phyloP scores from a whole-genome alignment of 2,797 vertebrate species.

The Lepilemur ruficaudatus region DNA sequence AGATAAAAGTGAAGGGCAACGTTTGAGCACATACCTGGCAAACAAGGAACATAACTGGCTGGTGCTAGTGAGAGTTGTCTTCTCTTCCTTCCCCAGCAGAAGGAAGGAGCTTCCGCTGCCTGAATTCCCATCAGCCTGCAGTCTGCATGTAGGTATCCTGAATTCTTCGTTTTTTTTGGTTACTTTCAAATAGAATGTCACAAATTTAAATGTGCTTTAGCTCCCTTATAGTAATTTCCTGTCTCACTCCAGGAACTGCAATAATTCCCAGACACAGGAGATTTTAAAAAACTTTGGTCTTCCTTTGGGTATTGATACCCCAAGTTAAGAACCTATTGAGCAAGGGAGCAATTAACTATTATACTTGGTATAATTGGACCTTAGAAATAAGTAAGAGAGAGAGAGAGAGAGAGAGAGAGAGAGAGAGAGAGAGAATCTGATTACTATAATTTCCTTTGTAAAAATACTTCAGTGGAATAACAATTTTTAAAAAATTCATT shows the following conservation, averaged over 20 bases:
- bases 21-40: neutral
- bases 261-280: neutral
- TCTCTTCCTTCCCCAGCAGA: neutral
- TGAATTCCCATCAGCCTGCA: neutral
- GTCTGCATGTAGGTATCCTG: accelerated
- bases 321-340: neutral
- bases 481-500: neutral
- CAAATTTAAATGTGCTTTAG: neutral
- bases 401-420: neutral
- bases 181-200: neutral
- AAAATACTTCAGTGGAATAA: neutral
- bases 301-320: slow-evolving; percentile 43
- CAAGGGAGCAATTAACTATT: neutral
- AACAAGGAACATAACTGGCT: neutral
- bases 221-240: neutral
- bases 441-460: neutral
- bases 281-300: neutral
- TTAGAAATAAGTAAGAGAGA: neutral
- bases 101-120: neutral
- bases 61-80: neutral
- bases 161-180: neutral
- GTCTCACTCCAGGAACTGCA: neutral
- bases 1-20: neutral
- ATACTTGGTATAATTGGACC: neutral
- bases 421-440: neutral